Base-by-base conservation (phyloP, 2,113 vertebrate species). In the Neotoma lepida region DNA sequence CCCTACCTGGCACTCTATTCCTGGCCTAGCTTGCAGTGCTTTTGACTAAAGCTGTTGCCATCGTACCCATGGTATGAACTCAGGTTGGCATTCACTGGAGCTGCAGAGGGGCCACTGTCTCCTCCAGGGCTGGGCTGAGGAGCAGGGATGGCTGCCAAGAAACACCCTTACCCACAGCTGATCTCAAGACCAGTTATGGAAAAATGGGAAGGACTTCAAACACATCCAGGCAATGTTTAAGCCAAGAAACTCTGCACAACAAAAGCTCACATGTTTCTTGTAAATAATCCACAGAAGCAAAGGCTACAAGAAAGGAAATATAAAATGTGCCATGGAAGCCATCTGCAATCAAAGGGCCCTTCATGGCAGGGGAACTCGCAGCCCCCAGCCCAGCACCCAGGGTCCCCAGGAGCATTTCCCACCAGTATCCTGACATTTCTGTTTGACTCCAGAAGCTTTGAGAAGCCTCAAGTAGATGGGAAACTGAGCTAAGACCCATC, bases 11-110 rank as follows among this genome's bases (percentile, higher is more conserved):
- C 33, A 24, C 33, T 18, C 33, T 22, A 22, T 14, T 33, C 41
- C 35, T 56, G 17, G 17, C 28, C 10, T 77, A 26, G 18, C 61
- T 41, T 13, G 10, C 6, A 1, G 51, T 12, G 22, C 33, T 41
- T 41, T 44, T 35, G 6, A 1, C 26, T 46, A 18, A 24, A 41
- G 39, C 41, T 9, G 20, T 2, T 12, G 64, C 3, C 0, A 0
- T 0, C 9, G 33, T 61, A 13, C 63, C 64, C 7, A 4, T n/a
- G 46, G 54, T 24, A 17, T 41, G 22, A 56, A 28, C 54, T 54
- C 46, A 66, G 35, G 85, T 44, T n/a, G 0, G 35, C 14, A 9
- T 41, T 9, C 0, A 24, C 35, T 26, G 44, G 44, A n/a, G 44
- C 44, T 5, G 12, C 77, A 44, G 51, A 63, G 58, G 68, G 49